Evolutionary conservation across 1,140 invertebrate species (phyloP).

Genomic region (Alviniconcha marisindica): DNA sequence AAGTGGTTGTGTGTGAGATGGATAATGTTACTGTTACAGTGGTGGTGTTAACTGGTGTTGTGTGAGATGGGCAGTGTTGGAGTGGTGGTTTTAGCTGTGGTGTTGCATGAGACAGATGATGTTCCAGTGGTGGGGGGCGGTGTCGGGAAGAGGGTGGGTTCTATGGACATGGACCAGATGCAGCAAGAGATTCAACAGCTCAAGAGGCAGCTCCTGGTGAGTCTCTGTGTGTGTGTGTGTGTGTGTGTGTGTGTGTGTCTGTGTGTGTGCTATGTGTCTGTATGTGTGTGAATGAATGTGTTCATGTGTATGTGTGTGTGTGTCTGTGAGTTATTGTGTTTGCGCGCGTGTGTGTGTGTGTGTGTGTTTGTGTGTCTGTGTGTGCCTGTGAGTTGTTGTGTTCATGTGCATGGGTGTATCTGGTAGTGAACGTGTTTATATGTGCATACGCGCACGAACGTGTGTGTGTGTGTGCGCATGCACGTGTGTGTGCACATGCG

Average conservation of each 20-base stretch:
- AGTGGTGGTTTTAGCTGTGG: no score
- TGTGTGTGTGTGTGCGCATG: neutral
- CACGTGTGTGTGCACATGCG: neutral
- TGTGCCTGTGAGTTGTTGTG: slow-evolving; percentile 6
- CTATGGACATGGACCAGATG: slow-evolving; percentile 40
- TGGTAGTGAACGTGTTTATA: slow-evolving; percentile 2
- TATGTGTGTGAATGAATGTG: no score
- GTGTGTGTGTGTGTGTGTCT: neutral
- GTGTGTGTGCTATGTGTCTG: no score
- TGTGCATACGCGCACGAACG: neutral
- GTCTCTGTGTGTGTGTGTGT: slow-evolving; percentile 13
- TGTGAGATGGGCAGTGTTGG: no score
- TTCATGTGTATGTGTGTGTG: neutral
- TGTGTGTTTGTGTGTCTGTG: neutral
- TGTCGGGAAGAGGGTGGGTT: neutral
- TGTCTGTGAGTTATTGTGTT: neutral
- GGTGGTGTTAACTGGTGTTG: no score
- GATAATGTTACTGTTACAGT: no score
- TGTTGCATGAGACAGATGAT: no score
- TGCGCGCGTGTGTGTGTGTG: neutral
- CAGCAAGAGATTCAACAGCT: slow-evolving; percentile 44
- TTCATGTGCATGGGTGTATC: neutral
- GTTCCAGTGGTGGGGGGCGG: slow-evolving; percentile 7
- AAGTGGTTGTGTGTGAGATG: no score
- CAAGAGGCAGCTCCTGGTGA: slow-evolving; percentile 40